phyloP scores from a whole-genome alignment of 2,797 vertebrate genomes.

The Paramormyrops hopkinsi region DNA sequence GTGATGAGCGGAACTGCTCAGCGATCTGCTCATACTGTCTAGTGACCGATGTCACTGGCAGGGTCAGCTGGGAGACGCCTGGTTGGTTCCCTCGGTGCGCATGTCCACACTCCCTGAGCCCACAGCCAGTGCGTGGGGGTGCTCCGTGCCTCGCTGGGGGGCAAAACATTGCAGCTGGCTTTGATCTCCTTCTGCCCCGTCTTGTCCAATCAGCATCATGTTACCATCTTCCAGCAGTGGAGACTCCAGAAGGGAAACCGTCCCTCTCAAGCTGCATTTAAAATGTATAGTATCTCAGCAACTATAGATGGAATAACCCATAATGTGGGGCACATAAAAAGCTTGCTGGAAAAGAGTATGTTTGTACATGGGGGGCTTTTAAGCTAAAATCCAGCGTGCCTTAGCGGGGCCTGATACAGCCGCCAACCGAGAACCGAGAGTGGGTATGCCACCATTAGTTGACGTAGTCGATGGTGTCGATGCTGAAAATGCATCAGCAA shows the following conservation, averaged over 20 bases:
- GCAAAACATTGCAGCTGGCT: slow-evolving; percentile 77
- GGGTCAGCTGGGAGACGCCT: slow-evolving; percentile 50
- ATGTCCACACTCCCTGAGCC: slow-evolving; percentile 20
- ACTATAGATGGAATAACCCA: neutral
- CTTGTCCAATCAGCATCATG: slow-evolving; percentile 76
- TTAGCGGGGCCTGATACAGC: neutral
- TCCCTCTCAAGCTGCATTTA: neutral
- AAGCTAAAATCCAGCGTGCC: neutral
- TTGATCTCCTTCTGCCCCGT: slow-evolving; percentile 75
- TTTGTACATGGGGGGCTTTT: neutral
- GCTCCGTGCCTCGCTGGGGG: slow-evolving; percentile 65
- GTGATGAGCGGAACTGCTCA: neutral
- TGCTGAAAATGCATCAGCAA: neutral
- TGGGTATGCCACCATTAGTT: neutral
- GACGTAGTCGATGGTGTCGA: neutral
- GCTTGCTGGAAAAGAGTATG: neutral
- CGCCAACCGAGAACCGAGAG: neutral
- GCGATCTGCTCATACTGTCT: neutral
- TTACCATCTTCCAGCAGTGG: slow-evolving; percentile 64
- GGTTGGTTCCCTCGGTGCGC: slow-evolving; percentile 26
- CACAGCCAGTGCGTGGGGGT: slow-evolving; percentile 53
- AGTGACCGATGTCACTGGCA: slow-evolving; percentile 46
- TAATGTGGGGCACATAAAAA: neutral
- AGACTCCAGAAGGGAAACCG: slow-evolving; percentile 54
- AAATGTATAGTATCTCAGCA: slow-evolving; percentile 2